These are phyloP conservation scores for Pycnonotus jocosus DNA, from an alignment of 2,113 vertebrate species.

Conservation along the genomic window DNA sequence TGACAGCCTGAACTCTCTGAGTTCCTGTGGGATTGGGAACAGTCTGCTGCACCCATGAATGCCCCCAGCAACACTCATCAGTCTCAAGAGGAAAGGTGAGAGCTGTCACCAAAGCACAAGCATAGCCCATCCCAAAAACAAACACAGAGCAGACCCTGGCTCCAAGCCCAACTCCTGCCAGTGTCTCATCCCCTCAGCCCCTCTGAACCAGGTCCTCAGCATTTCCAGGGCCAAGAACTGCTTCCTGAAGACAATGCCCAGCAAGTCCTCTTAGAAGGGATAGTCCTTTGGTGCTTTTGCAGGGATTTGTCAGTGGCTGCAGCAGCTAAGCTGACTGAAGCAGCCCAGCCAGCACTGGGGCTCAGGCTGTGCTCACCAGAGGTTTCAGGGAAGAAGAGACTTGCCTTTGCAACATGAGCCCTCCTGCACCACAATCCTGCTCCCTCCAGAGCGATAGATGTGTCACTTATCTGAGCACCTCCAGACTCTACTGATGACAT, in stretches of 20 bases:
- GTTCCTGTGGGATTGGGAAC: background rate
- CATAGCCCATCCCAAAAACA: background rate
- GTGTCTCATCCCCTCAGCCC: background rate
- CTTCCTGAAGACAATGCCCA: background rate
- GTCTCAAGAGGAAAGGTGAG: background rate
- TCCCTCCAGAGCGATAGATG: fast-evolving
- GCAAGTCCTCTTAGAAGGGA: background rate
- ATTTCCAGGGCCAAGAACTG: background rate
- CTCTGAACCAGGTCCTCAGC: background rate
- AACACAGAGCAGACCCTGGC: background rate
- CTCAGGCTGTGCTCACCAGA: background rate
- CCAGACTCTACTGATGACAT: background rate
- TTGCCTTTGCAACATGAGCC: background rate
- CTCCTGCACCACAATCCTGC: background rate
- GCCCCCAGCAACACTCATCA: background rate
- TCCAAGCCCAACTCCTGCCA: background rate
- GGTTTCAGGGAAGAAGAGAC: background rate
- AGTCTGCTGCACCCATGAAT: background rate
- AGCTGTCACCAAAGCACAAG: background rate
- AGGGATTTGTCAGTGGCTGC: background rate
- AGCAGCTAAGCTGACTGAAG: background rate
- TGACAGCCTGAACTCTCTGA: background rate
- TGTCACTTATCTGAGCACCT: background rate
- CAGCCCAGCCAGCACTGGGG: background rate
- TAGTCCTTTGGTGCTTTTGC: background rate